A percentile compares a stretch with the other conserved stretches of the same genome.
phyloP scores from a whole-genome alignment of 2,888 invertebrate species.

The Augiades crinisus region DNA sequence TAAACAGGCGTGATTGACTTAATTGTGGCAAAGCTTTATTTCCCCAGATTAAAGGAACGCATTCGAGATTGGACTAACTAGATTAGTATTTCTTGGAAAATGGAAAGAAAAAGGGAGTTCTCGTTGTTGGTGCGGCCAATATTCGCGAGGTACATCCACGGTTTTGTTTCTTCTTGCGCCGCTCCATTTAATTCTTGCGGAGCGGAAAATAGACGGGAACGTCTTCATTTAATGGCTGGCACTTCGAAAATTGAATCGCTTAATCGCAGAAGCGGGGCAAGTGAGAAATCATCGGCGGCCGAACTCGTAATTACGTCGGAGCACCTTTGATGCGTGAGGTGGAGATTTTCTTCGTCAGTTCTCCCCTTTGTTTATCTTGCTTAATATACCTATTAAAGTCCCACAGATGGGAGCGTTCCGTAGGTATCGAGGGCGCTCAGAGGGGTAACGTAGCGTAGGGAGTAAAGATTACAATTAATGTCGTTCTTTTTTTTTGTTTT shows the following conservation, averaged over 20 bases:
- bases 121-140: slow-evolving; percentile 2
- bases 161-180: slow-evolving; percentile 40
- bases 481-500: too few species aligned
- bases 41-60: slow-evolving; percentile 47
- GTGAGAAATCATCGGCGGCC: slow-evolving; percentile 52
- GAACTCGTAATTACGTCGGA: slow-evolving; percentile 47
- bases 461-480: not conserved
- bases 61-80: slow-evolving; percentile 34
- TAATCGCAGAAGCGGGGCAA: slow-evolving; percentile 52
- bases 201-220: slow-evolving; percentile 49
- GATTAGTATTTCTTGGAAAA: slow-evolving; percentile 30
- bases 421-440: not conserved
- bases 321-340: slow-evolving; percentile 56
- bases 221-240: slow-evolving; percentile 59
- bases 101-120: slow-evolving; percentile 20
- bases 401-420: not conserved
- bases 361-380: slow-evolving; percentile 40
- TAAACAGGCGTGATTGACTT: slow-evolving; percentile 73
- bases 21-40: slow-evolving; percentile 61
- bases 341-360: slow-evolving; percentile 49
- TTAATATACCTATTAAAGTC: slow-evolving; percentile 36
- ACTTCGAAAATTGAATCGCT: slow-evolving; percentile 67
- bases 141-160: slow-evolving; percentile 27
- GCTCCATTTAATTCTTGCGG: slow-evolving; percentile 43
- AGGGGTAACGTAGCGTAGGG: too few species aligned